A percentile compares a stretch with the other conserved stretches of the same genome.
These are phyloP conservation scores for Dynastes tityus DNA, from an alignment of 2,888 invertebrate species.

Conservation along the genomic window DNA sequence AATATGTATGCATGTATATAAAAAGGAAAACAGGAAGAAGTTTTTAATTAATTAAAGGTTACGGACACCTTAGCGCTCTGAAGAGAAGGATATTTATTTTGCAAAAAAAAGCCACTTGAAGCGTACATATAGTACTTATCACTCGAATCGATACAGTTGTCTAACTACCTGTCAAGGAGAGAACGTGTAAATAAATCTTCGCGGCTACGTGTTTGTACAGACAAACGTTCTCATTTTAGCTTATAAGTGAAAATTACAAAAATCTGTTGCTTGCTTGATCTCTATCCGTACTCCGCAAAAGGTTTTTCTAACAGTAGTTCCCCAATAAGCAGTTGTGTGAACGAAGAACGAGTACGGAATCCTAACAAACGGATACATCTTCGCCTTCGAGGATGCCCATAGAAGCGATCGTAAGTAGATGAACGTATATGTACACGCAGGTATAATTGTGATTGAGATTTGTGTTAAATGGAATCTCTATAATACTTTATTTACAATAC, in stretches of 20 bases:
- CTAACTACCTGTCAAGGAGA: slow-evolving; percentile 2
- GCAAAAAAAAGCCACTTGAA: not conserved
- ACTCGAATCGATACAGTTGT: slow-evolving; percentile 30
- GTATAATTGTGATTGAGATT: not conserved
- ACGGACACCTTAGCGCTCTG: not conserved
- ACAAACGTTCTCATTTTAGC: slow-evolving; percentile 40
- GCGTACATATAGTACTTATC: slow-evolving; percentile 6
- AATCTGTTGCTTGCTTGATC: slow-evolving; percentile 19
- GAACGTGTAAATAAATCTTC: slow-evolving; percentile 39
- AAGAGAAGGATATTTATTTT: not conserved
- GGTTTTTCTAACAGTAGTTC: slow-evolving; percentile 45
- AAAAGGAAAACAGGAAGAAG: no score
- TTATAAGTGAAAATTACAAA: slow-evolving; percentile 44
- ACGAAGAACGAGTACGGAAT: slow-evolving; percentile 29
- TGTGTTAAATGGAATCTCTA: not conserved
- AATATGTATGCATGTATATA: not conserved
- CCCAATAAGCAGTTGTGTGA: slow-evolving; percentile 2
- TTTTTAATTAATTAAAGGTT: no score
- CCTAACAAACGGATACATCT: slow-evolving; percentile 19
- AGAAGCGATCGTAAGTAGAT: not conserved
- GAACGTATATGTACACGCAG: not conserved
- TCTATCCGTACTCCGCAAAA: slow-evolving; percentile 43
- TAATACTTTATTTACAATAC: not conserved
- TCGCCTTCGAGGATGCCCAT: slow-evolving; percentile 12
- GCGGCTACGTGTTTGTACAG: slow-evolving; percentile 26